A percentile compares a stretch with the other conserved stretches of the same genome.
Evolutionary conservation across 1,140 invertebrate genomes (phyloP).

Genomic region (Cardiocondyla obscurior): DNA sequence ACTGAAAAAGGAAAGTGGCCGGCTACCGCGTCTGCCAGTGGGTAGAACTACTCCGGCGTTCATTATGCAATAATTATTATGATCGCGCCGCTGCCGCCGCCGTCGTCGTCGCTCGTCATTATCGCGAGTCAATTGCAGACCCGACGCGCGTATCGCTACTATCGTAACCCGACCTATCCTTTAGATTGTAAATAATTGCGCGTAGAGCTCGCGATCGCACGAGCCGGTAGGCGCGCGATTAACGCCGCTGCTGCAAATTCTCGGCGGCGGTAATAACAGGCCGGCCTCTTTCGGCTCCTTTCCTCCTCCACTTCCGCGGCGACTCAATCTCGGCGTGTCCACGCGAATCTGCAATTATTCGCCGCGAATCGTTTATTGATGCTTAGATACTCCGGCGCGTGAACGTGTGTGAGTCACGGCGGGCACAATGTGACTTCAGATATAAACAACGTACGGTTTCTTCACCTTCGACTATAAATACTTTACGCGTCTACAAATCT

Average conservation of each 20-base stretch:
- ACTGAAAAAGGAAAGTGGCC: conserved; percentile 82
- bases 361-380: conserved; percentile 18
- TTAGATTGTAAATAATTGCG: conserved; percentile 64
- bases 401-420: not conserved
- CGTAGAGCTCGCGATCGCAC: conserved; percentile 33
- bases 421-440: not conserved
- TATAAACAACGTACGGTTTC: not conserved
- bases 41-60: conserved; percentile 65
- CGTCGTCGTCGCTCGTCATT: conserved; percentile 58
- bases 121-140: conserved; percentile 63
- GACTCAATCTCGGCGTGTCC: not conserved
- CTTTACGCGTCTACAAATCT: not conserved
- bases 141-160: conserved; percentile 40
- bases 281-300: not conserved
- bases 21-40: conserved; percentile 71
- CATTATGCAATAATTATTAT: conserved; percentile 82
- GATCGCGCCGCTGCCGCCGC: conserved; percentile 67
- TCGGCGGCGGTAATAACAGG: conserved; percentile 41
- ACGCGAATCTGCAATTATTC: conserved; percentile 32
- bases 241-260: conserved; percentile 16
- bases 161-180: conserved; percentile 54
- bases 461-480: not conserved
- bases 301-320: conserved; percentile 20
- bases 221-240: conserved; percentile 8
- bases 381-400: not conserved